phyloP scores from a whole-genome alignment of 2,888 invertebrate species.

The Paralinhomoeus sp. region DNA sequence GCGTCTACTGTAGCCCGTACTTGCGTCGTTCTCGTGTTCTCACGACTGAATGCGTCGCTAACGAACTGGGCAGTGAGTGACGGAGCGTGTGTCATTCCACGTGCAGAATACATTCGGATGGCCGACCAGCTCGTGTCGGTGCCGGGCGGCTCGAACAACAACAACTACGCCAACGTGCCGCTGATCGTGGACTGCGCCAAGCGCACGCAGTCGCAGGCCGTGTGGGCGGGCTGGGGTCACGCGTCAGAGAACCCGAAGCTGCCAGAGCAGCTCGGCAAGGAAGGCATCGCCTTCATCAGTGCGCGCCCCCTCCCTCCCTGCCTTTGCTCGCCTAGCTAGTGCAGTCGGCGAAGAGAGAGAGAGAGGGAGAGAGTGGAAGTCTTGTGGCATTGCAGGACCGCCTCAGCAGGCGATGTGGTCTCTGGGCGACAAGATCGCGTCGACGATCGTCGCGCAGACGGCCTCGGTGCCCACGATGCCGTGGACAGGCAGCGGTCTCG shows the following conservation, averaged over 20 bases:
- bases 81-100: too few relatives aligned
- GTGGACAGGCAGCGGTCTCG: slow-evolving; percentile 58
- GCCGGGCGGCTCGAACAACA: slow-evolving; percentile 90
- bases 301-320: slow-evolving; percentile 4
- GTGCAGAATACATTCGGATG: slow-evolving; percentile 82
- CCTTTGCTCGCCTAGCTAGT: too few relatives aligned
- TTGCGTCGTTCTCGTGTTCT: too few relatives aligned
- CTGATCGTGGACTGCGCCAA: slow-evolving; percentile 86
- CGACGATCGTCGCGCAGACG: slow-evolving; percentile 71
- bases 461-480: slow-evolving; percentile 88
- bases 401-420: slow-evolving; percentile 92
- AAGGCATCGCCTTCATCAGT: slow-evolving; percentile 72
- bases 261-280: slow-evolving; percentile 70
- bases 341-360: too few relatives aligned
- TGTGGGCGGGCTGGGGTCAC: too few relatives aligned
- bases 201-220: slow-evolving; percentile 62
- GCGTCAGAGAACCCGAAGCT: slow-evolving; percentile 97
- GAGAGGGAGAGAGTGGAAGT: too few relatives aligned
- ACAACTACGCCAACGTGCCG: slow-evolving; percentile 97
- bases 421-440: slow-evolving; percentile 96
- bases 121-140: slow-evolving; percentile 97
- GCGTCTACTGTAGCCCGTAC: too few relatives aligned
- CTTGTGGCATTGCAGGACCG: too few relatives aligned
- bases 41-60: too few relatives aligned
- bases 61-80: too few relatives aligned